Evolutionary conservation across 2,888 invertebrate genomes (phyloP).

Genomic region (Spilarctia lutea): DNA sequence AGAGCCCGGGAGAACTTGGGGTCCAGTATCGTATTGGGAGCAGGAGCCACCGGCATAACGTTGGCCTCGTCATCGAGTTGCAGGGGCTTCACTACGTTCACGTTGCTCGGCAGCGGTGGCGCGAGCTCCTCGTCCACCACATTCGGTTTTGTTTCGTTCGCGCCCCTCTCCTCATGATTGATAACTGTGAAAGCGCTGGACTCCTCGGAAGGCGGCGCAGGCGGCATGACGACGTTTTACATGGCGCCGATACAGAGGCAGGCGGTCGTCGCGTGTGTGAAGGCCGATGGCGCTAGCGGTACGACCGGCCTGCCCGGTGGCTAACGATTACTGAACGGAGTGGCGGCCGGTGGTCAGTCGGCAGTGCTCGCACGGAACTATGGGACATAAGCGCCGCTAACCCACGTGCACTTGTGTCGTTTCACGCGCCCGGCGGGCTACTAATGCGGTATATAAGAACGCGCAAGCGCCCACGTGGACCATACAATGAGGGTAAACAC

Average conservation of each 20-base stretch:
- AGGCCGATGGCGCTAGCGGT: slow-evolving; percentile 32
- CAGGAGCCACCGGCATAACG: slow-evolving; percentile 37
- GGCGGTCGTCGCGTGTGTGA: slow-evolving; percentile 19
- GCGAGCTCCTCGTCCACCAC: slow-evolving; percentile 29
- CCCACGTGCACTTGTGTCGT: slow-evolving; percentile 19
- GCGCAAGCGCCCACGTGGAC: slow-evolving; percentile 68
- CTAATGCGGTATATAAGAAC: slow-evolving; percentile 56
- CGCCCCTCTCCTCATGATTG: slow-evolving; percentile 52
- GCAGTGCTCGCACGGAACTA: slow-evolving; percentile 29
- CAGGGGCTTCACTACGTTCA: slow-evolving; percentile 73
- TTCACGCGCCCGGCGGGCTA: slow-evolving; percentile 22
- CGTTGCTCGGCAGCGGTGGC: slow-evolving; percentile 56
- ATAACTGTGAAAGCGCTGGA: slow-evolving; percentile 71
- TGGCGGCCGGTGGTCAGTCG: slow-evolving; percentile 55
- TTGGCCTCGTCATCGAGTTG: slow-evolving; percentile 56
- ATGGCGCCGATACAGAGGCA: slow-evolving; percentile 18
- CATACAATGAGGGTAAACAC: slow-evolving; percentile 47
- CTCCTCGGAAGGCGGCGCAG: slow-evolving; percentile 61
- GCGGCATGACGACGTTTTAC: slow-evolving; percentile 65
- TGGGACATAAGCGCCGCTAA: slow-evolving; percentile 36
- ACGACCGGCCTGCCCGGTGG: slow-evolving; percentile 37
- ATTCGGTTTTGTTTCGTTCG: slow-evolving; percentile 25
- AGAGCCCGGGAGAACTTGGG: slow-evolving; percentile 90
- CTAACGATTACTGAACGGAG: slow-evolving; percentile 49
- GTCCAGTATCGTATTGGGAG: slow-evolving; percentile 70